Percentiles rank a stretch among this genome's conserved stretches.
phyloP scores from a whole-genome alignment of 2,888 invertebrate species.

The Hirtodrosophila confusa region DNA sequence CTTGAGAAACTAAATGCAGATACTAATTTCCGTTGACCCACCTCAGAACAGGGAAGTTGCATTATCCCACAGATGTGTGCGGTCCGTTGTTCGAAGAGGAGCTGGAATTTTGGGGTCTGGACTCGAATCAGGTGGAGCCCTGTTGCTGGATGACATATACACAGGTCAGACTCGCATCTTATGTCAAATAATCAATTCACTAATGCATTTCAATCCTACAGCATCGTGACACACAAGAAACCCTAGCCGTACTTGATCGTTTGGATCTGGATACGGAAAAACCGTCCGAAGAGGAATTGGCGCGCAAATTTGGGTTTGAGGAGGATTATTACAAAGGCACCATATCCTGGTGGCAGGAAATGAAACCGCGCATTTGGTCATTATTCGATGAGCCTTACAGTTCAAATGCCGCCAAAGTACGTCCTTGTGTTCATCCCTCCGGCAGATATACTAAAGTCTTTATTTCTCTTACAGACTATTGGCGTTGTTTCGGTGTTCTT shows the following conservation, averaged over 20 bases:
- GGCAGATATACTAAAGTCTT: not conserved
- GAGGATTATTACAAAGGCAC: conserved; percentile 96
- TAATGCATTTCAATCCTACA: conserved; percentile 78
- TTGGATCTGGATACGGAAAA: conserved; percentile 99
- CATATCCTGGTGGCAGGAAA: conserved; percentile 97
- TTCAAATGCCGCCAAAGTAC: conserved; percentile 97
- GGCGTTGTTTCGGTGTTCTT: conserved; percentile 99
- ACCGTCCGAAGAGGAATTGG: conserved; percentile 98
- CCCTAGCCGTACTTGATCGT: conserved; percentile 97
- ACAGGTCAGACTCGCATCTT: conserved; percentile 86
- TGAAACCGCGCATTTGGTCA: conserved; percentile 99
- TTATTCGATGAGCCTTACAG: conserved; percentile 99
- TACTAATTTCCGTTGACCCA: not conserved
- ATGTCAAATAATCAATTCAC: not conserved
- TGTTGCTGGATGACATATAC: conserved; percentile 99
- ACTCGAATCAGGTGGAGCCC: conserved; percentile 99
- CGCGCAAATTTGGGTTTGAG: conserved; percentile 98
- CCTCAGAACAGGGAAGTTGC: conserved; percentile 96
- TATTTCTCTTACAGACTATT: conserved; percentile 90
- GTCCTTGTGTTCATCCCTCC: too few relatives aligned
- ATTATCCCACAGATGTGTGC: conserved; percentile 99
- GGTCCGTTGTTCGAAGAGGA: conserved; percentile 99
- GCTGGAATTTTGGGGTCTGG: conserved; percentile 99
- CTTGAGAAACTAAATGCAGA: not conserved
- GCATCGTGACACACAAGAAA: conserved; percentile 99